phyloP scores from a whole-genome alignment of 2,888 invertebrate species.

The Parnassius orleans region DNA sequence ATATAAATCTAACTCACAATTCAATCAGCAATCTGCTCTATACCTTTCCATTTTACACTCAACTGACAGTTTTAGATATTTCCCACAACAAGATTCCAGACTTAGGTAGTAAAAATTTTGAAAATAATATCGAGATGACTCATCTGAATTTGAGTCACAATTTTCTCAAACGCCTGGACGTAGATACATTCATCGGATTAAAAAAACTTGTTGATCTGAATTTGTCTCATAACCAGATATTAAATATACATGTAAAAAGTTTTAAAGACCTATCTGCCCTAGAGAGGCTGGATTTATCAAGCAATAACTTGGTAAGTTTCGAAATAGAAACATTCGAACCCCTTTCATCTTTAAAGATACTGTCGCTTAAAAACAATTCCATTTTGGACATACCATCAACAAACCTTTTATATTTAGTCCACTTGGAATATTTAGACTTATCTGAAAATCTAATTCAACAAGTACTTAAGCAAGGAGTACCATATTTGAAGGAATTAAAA shows the following conservation, averaged over 20 bases:
- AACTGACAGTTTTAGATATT: conserved; percentile 89
- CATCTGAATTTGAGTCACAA: conserved; percentile 90
- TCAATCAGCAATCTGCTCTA: conserved; percentile 89
- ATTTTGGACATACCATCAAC: conserved; percentile 87
- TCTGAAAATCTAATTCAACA: conserved; percentile 89
- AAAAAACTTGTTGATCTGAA: conserved; percentile 84
- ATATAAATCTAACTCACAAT: conserved; percentile 92
- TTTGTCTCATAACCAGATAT: conserved; percentile 89
- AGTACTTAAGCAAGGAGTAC: conserved; percentile 86
- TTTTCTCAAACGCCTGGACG: conserved; percentile 84
- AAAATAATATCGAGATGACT: conserved; percentile 86
- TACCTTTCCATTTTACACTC: conserved; percentile 89
- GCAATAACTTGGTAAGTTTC: conserved; percentile 87
- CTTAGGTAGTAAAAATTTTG: conserved; percentile 91
- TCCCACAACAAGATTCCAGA: conserved; percentile 90
- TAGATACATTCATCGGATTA: conserved; percentile 88
- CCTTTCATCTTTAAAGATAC: conserved; percentile 84
- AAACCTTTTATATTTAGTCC: conserved; percentile 84
- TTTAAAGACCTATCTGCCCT: conserved; percentile 88
- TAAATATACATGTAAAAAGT: conserved; percentile 86
- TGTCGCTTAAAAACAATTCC: conserved; percentile 89
- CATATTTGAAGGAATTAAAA: conserved; percentile 85
- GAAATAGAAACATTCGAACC: conserved; percentile 86
- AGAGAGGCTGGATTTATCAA: conserved; percentile 87
- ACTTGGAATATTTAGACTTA: conserved; percentile 87